Base-by-base conservation (phyloP, 2,113 vertebrate species). In the Lycaon pictus region DNA sequence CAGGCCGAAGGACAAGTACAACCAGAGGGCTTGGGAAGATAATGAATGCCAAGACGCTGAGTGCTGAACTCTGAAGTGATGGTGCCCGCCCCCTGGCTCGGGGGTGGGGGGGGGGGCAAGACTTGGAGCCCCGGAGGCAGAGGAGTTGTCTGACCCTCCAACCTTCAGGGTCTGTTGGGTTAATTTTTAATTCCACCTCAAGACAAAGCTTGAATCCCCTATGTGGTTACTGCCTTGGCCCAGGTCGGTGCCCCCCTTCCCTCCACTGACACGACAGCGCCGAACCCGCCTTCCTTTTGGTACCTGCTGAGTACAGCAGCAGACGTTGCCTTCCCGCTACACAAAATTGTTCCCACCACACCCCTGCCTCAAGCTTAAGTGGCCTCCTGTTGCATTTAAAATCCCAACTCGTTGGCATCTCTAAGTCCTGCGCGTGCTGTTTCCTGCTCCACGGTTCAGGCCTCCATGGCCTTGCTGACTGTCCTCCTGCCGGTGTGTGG, bases 1-100 rank as follows among this genome's bases (percentile, higher is more conserved):
- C 69, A 88, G 90, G 97, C 93, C 16, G 90, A 96, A 93, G 23
- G 95, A 85, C 97, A 77, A 88, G 96, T 77, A 29, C 76, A 94
- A 98, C 84, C 69, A 63, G 96, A 85, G 93, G 88, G 7, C 32
- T 92, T 48, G 63, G 79, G 43, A 65, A 90, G 90, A 62, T 60
- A 84, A 65, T 12, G 60, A 94, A 90, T 13, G 56, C 83, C 35
- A 27, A 60, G 83, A 74, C 16, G 12, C 60, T 32, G 76, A 86
- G 37, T 29, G 10, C 65, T 90, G 85, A 72, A 69, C 65, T 58
- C 76, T 55, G 67, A 90, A 48, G 53, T 15, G 48, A 32, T 37
- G 32, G n/a, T 37, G 71, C 48, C 35, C 65, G 8, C 67, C 62
- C 62, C 72, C 13, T 2, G 0, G 43, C 43, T 43, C 43, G 43